Evolutionary conservation across 2,797 vertebrate species (phyloP), one percentile per base, ranked within the genome.

Genomic region (Enteromius radiatus): DNA sequence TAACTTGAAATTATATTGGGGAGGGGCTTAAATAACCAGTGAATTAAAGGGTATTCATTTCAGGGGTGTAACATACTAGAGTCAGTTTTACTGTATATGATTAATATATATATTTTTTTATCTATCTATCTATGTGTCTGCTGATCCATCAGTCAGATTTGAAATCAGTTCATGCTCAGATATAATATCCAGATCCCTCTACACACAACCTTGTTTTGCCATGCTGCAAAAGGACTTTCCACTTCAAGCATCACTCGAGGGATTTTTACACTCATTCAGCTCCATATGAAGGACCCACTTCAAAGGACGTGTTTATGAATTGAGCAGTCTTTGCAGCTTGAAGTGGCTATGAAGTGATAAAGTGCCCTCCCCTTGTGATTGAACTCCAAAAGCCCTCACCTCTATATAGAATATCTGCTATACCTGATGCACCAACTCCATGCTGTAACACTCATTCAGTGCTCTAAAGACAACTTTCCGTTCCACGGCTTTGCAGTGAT

Each of bases 251-350:
- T 45, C 61, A 41, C 69, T 78, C 63, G 0, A 31, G 75, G 64
- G 78, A 78, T 56, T 56, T 78, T 76, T 54, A 63, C 28, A 68
- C 56, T 81, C 47, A 84, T 84, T 84, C 69, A 76, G 49, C 79
- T 85, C 59, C 26, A 69, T 81, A 75, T 79, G 59, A 63, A 54
- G 76, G 59, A 43, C 73, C 41, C 69, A 63, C 74, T 84, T 81
- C 71, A 82, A 76, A 84, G 68, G 76, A 81, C n/a, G 31, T 80
- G 73, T 84, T 85, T 83, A 76, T 64, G 85, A 86, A 86, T 64
- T 74, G 61, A 80, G 75, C 78, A 71, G 80, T 80, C 81, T 81
- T 81, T 70, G 69, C 59, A 59, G 73, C 43, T 73, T 85, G 77
- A 87, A 85, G 80, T 67, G 76, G 73, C 74, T 38, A 75, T 86